Conservation (phyloP, 2,113 vertebrate genomes). For the Pleuronectes platessa region DNA sequence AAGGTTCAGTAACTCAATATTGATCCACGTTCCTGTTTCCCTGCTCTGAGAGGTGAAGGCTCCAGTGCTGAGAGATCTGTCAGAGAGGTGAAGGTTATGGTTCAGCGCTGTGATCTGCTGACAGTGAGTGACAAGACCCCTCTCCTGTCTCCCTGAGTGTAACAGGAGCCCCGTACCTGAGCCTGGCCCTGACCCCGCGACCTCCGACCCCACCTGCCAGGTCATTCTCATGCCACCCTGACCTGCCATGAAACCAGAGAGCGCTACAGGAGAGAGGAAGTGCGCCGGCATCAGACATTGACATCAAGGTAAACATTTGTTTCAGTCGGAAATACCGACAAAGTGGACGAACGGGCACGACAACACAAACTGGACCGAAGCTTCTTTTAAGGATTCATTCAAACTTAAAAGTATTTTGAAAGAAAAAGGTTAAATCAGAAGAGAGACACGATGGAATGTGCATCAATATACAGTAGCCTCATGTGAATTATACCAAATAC, state of each 20-base stretch:
- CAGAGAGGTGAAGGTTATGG: conserved; percentile 64
- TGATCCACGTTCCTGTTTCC: conserved; percentile 48
- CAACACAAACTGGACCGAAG: no score
- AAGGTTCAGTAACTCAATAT: conserved; percentile 61
- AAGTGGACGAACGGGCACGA: no score
- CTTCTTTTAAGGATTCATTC: no score
- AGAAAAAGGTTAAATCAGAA: no score
- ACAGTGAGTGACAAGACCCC: conserved; percentile 84
- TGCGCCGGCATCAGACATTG: conserved; percentile 46
- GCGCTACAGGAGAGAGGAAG: conserved; percentile 59
- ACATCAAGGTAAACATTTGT: conserved; percentile 6
- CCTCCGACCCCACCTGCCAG: conserved; percentile 83
- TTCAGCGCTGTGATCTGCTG: conserved; percentile 75
- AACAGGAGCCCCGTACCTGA: conserved; percentile 82
- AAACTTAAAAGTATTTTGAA: no score
- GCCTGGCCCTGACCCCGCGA: conserved; percentile 74
- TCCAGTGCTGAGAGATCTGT: conserved; percentile 67
- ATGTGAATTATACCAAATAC: no score
- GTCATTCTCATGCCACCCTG: conserved; percentile 84
- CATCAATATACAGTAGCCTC: no score
- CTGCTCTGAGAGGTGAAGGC: conserved; percentile 18
- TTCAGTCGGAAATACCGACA: no score
- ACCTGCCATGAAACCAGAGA: conserved; percentile 83
- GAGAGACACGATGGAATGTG: no score
- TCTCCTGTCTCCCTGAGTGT: conserved; percentile 78